Evolutionary conservation across 2,888 invertebrate species (phyloP), one percentile per base, ranked within the genome.

Genomic region (Epirrhoe alternata): DNA sequence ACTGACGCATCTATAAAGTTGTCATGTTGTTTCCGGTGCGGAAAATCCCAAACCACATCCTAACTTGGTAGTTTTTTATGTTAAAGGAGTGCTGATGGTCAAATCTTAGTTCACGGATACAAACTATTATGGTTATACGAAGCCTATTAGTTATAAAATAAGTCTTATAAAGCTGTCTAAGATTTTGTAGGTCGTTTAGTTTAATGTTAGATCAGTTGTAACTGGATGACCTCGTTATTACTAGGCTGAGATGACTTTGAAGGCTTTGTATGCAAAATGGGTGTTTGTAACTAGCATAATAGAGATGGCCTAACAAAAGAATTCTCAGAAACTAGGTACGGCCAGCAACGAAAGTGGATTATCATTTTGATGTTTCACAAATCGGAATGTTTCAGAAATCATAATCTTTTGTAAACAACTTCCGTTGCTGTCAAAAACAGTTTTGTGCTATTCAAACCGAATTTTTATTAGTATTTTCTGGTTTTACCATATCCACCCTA

Each of bases 21-120:
- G 38, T 24, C 38, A 42, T 42, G 12, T 12, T 12, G 14, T 16
- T 53, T 53, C 53, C 53, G 35, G 35, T 53, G 35, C 16, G 53
- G 16, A 53, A 35, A 55, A 42, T 55, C 6, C 10, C 50, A 17
- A 47, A 52, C 52, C 38, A 42, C 38, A 0, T 42, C 38, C 38
- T 12, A 42, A 42, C 38, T 10, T 42, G 38, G 38, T 42, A 42
- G 12, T 42, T 42, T 42, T 35, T 35, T 8, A 8, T 12, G 12
- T 42, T 42, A 42, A 42, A 42, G 38, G 38, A 12, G 12, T 42
- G 12, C 38, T 42, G 38, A 42, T 42, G 38, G 38, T 42, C 38
- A 42, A 12, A 42, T 42, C 4, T n/a, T 3, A 12, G 5, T 12
- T 38, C 38, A 38, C 10, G 38, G 38, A 42, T 12, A 12, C 5